Evolutionary conservation across 2,888 invertebrate species (phyloP), one percentile per base, ranked within the genome.

Genomic region (Rhagium mordax): DNA sequence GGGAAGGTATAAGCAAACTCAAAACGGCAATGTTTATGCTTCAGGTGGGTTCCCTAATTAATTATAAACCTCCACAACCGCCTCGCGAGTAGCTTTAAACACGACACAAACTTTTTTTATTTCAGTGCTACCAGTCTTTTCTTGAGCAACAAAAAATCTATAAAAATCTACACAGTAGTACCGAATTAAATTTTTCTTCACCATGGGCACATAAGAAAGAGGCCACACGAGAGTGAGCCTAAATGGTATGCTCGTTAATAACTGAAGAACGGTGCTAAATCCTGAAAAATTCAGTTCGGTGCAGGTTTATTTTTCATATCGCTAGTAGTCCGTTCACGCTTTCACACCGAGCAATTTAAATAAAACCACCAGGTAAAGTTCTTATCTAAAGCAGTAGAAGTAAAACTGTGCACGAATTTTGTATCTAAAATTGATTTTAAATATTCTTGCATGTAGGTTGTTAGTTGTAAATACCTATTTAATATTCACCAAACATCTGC

Each of bases 1-100:
- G 86, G 91, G 91, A 85, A 91, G 90, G 79, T 91, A 90, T 85
- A 91, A 91, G 81, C 89, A 91, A 84, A 91, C 91, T 74, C 89
- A 91, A 79, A 92, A 92, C 89, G 92, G 92, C 74, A 91, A 91
- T 81, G 82, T 86, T 61, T 81, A 83, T 65, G 89, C 90, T 67
- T 91, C 91, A 88, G 91, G 91, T 91, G 84, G 83, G 82, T 83
- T 33, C 27, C 41, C n/a, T 15, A 64, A 64, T 49, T 49, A 49
- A 29, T 15, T 57, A 64, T 57, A 57, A 62, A 64, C 21, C 72
- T 76, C 78, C 74, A 71, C 78, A 75, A 76, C 72, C 74, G 76
- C 75, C 74, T 77, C 76, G 68, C 76, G 20, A 29, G 20, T 65
- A 59, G 53, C 33, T 29, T 59, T 21, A 41, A 59, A 59, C 4